Evolutionary conservation across 2,888 invertebrate genomes (phyloP).

Genomic region (Drosophila emarginata): DNA sequence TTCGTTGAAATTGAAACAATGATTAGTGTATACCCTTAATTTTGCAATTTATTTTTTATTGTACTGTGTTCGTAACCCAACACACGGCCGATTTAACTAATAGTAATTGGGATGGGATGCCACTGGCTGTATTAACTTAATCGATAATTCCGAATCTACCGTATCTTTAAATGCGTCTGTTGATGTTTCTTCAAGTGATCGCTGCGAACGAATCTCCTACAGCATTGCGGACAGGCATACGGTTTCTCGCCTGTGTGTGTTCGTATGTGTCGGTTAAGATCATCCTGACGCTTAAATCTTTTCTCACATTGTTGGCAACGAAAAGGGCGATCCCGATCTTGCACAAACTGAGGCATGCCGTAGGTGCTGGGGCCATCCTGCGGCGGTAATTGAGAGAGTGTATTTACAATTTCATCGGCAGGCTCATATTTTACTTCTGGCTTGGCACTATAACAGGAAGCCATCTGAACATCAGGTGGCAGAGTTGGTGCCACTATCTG

Average conservation of each 20-base stretch:
- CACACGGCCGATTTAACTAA: conserved; percentile 66
- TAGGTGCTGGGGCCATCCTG: conserved; percentile 69
- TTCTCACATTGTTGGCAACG: conserved; percentile 73
- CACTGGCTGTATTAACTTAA: conserved; percentile 49
- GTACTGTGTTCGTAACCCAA: conserved; percentile 62
- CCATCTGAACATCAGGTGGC: conserved; percentile 45
- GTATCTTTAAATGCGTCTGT: conserved; percentile 74
- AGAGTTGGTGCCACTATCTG: conserved; percentile 49
- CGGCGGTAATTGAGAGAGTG: conserved; percentile 60
- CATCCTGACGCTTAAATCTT: conserved; percentile 79
- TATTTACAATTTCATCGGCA: conserved; percentile 57
- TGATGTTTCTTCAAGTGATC: conserved; percentile 80
- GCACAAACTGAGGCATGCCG: conserved; percentile 70
- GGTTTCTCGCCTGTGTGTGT: conserved; percentile 80
- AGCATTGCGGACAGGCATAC: conserved; percentile 73
- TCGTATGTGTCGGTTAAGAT: conserved; percentile 79
- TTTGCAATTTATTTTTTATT: conserved; percentile 66
- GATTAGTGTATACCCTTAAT: conserved; percentile 33
- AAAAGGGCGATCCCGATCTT: conserved; percentile 73
- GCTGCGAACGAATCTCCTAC: conserved; percentile 77
- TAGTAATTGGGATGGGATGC: conserved; percentile 58
- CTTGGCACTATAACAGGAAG: conserved; percentile 55
- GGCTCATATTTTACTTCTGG: conserved; percentile 68
- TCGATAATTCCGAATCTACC: conserved; percentile 60
- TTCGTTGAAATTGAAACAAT: background rate